Evolutionary conservation across 2,113 vertebrate species (phyloP).

Genomic region (Oryzias curvinotus): DNA sequence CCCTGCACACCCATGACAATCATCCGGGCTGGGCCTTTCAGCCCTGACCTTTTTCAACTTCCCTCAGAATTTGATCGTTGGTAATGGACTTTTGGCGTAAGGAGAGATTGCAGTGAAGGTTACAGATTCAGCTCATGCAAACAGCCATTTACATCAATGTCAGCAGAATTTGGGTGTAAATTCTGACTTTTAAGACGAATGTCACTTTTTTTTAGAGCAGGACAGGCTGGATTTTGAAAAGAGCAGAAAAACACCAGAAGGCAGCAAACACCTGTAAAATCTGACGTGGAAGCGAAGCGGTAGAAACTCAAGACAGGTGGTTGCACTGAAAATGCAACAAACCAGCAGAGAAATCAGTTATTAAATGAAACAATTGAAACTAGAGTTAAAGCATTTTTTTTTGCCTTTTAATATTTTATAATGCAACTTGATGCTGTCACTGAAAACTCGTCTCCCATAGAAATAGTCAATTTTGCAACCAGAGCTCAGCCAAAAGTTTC

Average conservation of each 20-base stretch:
- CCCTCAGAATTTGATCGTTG: conserved; percentile 25
- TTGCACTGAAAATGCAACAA: not conserved
- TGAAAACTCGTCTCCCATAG: too few relatives aligned
- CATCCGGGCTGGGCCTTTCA: conserved; percentile 29
- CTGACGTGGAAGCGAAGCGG: not conserved
- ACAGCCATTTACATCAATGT: not conserved
- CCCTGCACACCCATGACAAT: conserved; percentile 39
- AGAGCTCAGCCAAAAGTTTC: too few relatives aligned
- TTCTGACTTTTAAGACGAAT: not conserved
- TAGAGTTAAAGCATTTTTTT: too few relatives aligned
- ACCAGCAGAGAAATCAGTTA: not conserved
- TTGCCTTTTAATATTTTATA: too few relatives aligned
- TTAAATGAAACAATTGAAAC: not conserved
- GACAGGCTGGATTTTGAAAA: not conserved
- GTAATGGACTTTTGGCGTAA: conserved; percentile 19
- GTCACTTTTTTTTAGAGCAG: too few relatives aligned
- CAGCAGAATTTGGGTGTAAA: not conserved
- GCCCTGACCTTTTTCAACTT: conserved; percentile 60
- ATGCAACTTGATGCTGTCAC: too few relatives aligned
- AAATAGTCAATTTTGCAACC: too few relatives aligned
- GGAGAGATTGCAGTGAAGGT: conserved; percentile 20
- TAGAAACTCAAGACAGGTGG: not conserved
- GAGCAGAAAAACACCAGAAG: not conserved
- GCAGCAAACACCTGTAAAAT: not conserved
- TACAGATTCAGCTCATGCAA: conserved; percentile 12